Percentiles rank a stretch among this genome's conserved stretches.
phyloP scores from a whole-genome alignment of 2,888 invertebrate genomes.

The Acholoe squamosa region DNA sequence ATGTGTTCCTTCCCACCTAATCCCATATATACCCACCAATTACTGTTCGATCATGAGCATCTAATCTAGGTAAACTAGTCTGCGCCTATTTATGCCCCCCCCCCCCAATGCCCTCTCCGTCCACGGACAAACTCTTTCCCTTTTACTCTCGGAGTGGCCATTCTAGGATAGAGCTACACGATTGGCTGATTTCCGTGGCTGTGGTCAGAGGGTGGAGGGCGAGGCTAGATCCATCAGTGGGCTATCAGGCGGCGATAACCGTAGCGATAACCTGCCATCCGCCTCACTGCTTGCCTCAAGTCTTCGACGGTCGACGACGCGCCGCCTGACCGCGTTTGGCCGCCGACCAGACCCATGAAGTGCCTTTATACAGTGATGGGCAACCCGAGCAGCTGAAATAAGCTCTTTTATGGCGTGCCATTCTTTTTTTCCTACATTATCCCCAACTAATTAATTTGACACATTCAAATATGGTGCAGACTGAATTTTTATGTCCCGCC shows the following conservation, averaged over 20 bases:
- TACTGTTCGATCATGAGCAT: too few species aligned
- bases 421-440: too few species aligned
- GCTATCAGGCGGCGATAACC: slow-evolving; percentile 1
- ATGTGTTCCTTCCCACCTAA: too few species aligned
- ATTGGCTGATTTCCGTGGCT: not conserved
- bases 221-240: not conserved
- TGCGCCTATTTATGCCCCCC: not conserved
- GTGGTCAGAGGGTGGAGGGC: not conserved
- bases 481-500: too few species aligned
- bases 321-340: not conserved
- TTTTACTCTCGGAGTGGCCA: not conserved
- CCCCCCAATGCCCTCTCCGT: not conserved
- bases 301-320: not conserved
- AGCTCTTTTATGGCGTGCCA: too few species aligned
- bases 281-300: not conserved
- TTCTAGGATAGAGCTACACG: not conserved
- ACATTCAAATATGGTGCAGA: too few species aligned
- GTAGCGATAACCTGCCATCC: not conserved
- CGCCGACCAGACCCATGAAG: not conserved
- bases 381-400: too few species aligned
- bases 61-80: too few species aligned
- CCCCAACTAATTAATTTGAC: too few species aligned
- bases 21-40: too few species aligned
- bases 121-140: not conserved
- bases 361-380: too few species aligned